A percentile compares a stretch with the other conserved stretches of the same genome.
These are phyloP conservation scores for Cladopsammia gracilis DNA, from an alignment of 64 coral and sea anemone genomes.

Conservation along the genomic window DNA sequence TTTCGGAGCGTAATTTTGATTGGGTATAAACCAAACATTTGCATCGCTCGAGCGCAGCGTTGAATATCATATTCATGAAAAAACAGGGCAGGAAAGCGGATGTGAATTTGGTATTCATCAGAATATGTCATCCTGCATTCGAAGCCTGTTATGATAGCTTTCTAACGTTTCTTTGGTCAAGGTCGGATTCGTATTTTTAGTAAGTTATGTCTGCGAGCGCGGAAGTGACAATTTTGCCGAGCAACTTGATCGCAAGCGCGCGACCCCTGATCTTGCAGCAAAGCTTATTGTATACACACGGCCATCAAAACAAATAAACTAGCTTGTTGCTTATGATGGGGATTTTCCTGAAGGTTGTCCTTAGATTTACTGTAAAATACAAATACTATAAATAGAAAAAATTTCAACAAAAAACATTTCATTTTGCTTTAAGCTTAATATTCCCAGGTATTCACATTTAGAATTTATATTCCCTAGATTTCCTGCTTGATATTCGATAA, in stretches of 20 bases:
- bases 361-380: too few relatives aligned
- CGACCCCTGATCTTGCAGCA: background rate
- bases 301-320: slow-evolving; percentile 22
- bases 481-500: too few relatives aligned
- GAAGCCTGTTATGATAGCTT: background rate
- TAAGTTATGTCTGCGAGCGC: too few relatives aligned
- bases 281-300: background rate
- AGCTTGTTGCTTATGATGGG: background rate
- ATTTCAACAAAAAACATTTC: too few relatives aligned
- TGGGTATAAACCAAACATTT: slow-evolving; percentile 30
- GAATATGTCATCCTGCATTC: background rate
- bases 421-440: background rate
- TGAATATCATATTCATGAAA: background rate
- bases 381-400: too few relatives aligned
- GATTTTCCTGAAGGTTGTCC: background rate
- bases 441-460: background rate
- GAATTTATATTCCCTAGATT: too few relatives aligned
- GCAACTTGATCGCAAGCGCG: background rate
- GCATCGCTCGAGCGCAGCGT: background rate
- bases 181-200: background rate
- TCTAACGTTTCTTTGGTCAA: background rate
- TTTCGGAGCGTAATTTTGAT: slow-evolving; percentile 3
- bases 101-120: background rate
- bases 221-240: background rate
- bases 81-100: background rate